phyloP scores from a whole-genome alignment of 2,888 invertebrate species.

The Erebia epiphron region DNA sequence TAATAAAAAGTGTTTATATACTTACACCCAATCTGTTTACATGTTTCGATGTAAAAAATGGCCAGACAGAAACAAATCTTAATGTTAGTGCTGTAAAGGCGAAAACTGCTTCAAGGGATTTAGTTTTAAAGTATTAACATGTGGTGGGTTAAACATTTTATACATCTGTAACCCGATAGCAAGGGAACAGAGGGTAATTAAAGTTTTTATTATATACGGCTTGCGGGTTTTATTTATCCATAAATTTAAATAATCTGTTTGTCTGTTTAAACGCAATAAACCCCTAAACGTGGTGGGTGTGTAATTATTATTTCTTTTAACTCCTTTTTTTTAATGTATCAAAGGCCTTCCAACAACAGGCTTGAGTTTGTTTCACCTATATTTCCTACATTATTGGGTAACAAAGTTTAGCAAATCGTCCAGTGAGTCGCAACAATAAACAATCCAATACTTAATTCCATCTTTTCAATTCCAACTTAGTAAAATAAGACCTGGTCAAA shows the following conservation, averaged over 20 bases:
- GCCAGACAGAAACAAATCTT: neutral
- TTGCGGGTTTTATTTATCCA: conserved; percentile 49
- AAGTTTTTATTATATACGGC: conserved; percentile 51
- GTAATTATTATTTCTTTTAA: conserved; percentile 21
- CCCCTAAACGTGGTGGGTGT: conserved; percentile 38
- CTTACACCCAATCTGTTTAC: conserved; percentile 19
- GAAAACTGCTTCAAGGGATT: neutral
- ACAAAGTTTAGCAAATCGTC: neutral
- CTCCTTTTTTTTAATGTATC: too few relatives aligned
- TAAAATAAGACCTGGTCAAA: neutral
- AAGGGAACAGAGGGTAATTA: conserved; percentile 52
- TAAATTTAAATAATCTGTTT: conserved; percentile 49
- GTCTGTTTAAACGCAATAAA: conserved; percentile 44
- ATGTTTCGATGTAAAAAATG: neutral
- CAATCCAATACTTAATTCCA: conserved; percentile 31
- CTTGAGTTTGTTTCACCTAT: neutral
- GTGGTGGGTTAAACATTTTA: conserved; percentile 33
- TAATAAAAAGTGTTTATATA: conserved; percentile 53
- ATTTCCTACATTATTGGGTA: neutral
- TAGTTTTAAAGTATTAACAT: neutral
- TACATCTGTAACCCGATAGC: conserved; percentile 50
- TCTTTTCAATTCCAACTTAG: conserved; percentile 19
- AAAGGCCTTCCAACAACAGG: neutral
- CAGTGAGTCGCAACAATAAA: conserved; percentile 13
- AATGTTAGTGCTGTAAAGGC: neutral